These are phyloP conservation scores for Protobothrops flavoviridis DNA, from an alignment of 2,113 vertebrate genomes.

Conservation along the genomic window DNA sequence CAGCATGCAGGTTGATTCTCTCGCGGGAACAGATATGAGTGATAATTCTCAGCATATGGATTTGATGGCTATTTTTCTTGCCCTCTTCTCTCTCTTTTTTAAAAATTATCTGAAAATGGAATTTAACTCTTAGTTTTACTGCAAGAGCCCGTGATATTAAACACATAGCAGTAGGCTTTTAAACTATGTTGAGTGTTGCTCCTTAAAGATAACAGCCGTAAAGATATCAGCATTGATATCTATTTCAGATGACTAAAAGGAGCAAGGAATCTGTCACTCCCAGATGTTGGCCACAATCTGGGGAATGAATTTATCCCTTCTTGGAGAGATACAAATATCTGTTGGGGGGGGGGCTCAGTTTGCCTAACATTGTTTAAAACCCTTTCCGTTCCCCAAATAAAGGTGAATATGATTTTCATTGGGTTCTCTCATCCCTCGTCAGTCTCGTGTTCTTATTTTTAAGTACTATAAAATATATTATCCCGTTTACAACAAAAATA, in stretches of 20 bases:
- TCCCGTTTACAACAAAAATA: background rate
- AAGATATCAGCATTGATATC: background rate
- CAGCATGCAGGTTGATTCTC: background rate
- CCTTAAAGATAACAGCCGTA: background rate
- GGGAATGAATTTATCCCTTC: background rate
- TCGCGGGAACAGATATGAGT: background rate
- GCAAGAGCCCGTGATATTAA: background rate
- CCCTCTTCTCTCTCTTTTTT: background rate
- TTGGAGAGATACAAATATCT: background rate
- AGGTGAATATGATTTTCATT: background rate
- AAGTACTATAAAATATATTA: background rate
- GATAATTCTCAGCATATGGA: background rate
- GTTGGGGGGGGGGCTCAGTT: background rate
- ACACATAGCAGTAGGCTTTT: background rate
- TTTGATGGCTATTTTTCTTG: background rate
- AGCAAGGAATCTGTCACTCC: background rate
- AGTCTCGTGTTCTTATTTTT: background rate
- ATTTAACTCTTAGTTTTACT: background rate
- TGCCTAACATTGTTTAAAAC: background rate
- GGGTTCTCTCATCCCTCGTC: background rate
- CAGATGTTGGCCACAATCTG: background rate
- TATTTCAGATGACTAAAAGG: background rate
- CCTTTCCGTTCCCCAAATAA: background rate
- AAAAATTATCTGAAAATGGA: background rate
- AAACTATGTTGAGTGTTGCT: background rate